Evolutionary conservation across 2,113 vertebrate genomes (phyloP).

Genomic region (Ceratotherium simum): DNA sequence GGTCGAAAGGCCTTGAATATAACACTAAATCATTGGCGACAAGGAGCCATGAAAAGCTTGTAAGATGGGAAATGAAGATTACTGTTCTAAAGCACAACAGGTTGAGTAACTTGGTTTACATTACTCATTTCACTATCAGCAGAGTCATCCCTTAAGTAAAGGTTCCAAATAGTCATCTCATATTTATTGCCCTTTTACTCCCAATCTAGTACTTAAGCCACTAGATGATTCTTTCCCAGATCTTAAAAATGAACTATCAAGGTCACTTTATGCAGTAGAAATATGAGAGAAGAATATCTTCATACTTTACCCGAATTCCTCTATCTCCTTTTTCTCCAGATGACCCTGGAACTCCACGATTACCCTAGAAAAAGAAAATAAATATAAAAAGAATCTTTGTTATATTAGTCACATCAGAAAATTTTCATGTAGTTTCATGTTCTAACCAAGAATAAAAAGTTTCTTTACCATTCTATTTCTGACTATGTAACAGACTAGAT

Average conservation of each 20-base stretch:
- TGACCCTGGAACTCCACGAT: conserved; percentile 14
- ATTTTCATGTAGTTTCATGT: neutral
- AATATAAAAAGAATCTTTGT: neutral
- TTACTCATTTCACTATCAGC: neutral
- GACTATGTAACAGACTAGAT: neutral
- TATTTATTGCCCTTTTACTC: neutral
- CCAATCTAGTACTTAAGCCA: neutral
- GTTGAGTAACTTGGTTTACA: neutral
- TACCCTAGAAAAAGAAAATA: conserved; percentile 41
- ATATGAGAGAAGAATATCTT: neutral
- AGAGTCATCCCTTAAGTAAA: neutral
- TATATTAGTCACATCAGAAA: neutral
- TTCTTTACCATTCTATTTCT: neutral
- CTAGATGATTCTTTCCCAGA: neutral
- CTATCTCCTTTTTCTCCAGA: conserved; percentile 65
- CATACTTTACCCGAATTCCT: conserved; percentile 52
- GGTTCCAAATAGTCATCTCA: neutral
- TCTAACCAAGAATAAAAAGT: neutral
- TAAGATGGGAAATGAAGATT: neutral
- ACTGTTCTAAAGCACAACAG: neutral
- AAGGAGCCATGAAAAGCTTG: neutral
- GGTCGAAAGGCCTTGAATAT: neutral
- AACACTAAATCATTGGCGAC: neutral
- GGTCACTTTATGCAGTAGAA: neutral
- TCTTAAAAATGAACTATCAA: neutral